phyloP scores from a whole-genome alignment of 2,113 vertebrate species.

The Campylomormyrus numenius region DNA sequence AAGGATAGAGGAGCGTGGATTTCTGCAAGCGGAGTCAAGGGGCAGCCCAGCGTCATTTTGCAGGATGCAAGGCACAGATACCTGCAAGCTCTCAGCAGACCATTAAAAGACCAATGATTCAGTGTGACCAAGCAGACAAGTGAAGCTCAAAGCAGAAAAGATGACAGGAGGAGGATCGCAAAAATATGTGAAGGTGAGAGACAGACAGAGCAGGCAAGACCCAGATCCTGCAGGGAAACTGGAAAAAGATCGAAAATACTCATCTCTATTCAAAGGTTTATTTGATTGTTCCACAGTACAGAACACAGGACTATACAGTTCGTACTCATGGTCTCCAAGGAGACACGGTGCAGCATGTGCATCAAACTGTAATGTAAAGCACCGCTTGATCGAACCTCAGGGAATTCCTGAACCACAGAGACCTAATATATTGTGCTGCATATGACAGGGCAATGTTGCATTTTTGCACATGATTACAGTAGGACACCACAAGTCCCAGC shows the following conservation, averaged over 20 bases:
- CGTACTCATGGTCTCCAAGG: neutral
- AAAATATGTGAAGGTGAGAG: neutral
- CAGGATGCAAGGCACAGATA: neutral
- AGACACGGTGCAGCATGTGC: neutral
- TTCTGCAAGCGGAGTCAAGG: neutral
- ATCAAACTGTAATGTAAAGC: neutral
- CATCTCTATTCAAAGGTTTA: neutral
- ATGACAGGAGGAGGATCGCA: neutral
- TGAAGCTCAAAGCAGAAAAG: neutral
- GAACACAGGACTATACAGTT: neutral
- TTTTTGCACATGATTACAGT: neutral
- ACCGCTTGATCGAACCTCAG: neutral
- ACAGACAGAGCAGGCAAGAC: neutral
- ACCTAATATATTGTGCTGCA: neutral
- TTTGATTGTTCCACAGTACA: neutral
- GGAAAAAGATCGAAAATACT: neutral
- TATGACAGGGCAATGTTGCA: neutral
- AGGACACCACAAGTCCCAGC: neutral
- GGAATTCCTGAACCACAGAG: neutral
- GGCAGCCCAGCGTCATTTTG: neutral
- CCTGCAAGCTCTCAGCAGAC: neutral
- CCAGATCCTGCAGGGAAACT: neutral
- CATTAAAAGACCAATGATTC: neutral
- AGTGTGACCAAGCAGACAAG: neutral
- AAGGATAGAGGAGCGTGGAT: neutral